Conservation (phyloP, 1,140 invertebrate species). For the Heterodera carotae region DNA sequence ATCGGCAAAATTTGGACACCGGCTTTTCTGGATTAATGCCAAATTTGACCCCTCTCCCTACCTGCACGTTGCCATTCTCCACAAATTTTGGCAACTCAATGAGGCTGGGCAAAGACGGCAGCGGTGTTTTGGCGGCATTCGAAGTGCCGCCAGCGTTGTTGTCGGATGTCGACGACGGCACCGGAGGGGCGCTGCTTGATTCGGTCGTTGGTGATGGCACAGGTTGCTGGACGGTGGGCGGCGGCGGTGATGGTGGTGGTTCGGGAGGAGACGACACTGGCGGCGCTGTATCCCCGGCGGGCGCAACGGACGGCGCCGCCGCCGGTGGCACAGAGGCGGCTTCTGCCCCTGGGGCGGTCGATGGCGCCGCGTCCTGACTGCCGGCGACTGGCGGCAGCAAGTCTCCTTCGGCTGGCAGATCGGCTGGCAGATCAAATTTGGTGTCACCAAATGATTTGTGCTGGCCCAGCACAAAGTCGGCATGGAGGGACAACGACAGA, state of each 20-base stretch:
- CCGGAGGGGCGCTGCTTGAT: neutral
- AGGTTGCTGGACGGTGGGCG: neutral
- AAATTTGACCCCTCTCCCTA: neutral
- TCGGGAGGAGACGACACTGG: neutral
- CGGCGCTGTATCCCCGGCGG: slow-evolving; percentile 1
- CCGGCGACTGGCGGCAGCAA: neutral
- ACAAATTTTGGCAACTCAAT: slow-evolving; percentile 24
- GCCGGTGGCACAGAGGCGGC: too few species aligned
- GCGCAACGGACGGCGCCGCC: slow-evolving; percentile 3
- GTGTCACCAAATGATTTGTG: slow-evolving; percentile 53
- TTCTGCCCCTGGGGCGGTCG: too few species aligned
- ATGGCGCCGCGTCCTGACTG: slow-evolving; percentile 30
- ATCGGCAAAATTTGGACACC: neutral
- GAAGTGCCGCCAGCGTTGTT: neutral
- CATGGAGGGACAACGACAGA: neutral
- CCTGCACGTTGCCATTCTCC: slow-evolving; percentile 24
- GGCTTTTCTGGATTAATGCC: too few species aligned
- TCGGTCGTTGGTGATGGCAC: neutral
- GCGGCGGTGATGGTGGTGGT: slow-evolving; percentile 19
- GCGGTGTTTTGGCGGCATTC: slow-evolving; percentile 19
- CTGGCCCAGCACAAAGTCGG: neutral
- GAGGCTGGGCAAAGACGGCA: slow-evolving; percentile 18
- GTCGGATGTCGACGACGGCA: neutral
- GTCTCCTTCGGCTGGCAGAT: slow-evolving; percentile 48
- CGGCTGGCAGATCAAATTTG: slow-evolving; percentile 49